Evolutionary conservation across 2,113 vertebrate species (phyloP).

Genomic region (Hystrix cristata): DNA sequence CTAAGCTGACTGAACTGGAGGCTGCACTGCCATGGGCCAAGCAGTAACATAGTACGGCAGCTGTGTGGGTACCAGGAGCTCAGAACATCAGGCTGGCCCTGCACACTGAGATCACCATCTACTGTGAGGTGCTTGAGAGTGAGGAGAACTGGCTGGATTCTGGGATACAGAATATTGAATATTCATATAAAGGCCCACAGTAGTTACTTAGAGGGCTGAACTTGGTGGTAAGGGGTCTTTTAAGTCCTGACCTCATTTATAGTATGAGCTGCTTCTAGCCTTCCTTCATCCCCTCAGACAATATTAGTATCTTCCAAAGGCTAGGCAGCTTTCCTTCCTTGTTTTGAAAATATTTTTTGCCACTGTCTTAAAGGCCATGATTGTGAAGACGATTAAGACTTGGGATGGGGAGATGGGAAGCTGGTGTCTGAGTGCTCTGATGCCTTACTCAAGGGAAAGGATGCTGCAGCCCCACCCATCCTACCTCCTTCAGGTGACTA

Average conservation of each 20-base stretch:
- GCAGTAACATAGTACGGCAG: conserved; percentile 85
- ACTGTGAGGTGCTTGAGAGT: conserved; percentile 88
- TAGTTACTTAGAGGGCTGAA: conserved; percentile 79
- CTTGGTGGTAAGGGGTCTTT: conserved; percentile 13
- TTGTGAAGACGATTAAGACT: conserved; percentile 97
- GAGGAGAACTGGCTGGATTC: conserved; percentile 86
- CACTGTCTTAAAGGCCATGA: conserved; percentile 86
- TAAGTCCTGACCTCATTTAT: not conserved
- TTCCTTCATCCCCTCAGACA: not conserved
- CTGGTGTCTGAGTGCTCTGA: conserved; percentile 95
- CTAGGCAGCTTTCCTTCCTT: not conserved
- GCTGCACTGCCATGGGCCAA: conserved; percentile 81
- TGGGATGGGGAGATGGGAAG: conserved; percentile 88
- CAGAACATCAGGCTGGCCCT: conserved; percentile 86
- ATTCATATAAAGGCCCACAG: conserved; percentile 84
- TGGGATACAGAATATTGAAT: conserved; percentile 85
- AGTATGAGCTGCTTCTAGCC: conserved; percentile 4
- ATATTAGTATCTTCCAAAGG: not conserved
- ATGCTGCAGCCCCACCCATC: not conserved
- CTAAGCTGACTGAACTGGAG: conserved; percentile 81
- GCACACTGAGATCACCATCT: conserved; percentile 88
- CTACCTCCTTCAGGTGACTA: rapidly evolving
- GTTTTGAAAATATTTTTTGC: not conserved
- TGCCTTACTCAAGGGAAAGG: conserved; percentile 87
- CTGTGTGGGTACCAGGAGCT: conserved; percentile 88